Percentiles rank a stretch among this genome's conserved stretches.
Evolutionary conservation across 64 coral and sea anemone genomes (phyloP).

Genomic region (Porites australiensis): DNA sequence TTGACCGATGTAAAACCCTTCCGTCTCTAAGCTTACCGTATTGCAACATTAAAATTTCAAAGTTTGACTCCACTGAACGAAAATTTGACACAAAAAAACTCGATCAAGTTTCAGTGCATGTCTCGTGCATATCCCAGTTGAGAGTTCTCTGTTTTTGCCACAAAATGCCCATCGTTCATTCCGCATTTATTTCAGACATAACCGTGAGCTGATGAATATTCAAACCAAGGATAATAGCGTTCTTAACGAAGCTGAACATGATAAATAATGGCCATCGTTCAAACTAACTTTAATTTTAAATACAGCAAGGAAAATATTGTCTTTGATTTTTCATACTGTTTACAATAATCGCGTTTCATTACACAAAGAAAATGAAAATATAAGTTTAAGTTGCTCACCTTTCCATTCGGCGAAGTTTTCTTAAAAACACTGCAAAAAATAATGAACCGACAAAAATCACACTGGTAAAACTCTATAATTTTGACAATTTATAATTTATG

Average conservation of each 20-base stretch:
- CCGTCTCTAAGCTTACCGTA: too few species aligned
- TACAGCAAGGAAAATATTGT: neutral
- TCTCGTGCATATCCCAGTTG: neutral
- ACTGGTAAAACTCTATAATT: neutral
- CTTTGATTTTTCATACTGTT: neutral
- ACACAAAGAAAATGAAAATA: neutral
- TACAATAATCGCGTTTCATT: neutral
- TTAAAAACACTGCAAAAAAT: slow-evolving; percentile 77
- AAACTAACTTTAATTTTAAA: slow-evolving; percentile 20
- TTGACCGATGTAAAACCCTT: neutral
- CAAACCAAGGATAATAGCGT: neutral
- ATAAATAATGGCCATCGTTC: neutral
- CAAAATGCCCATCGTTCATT: neutral
- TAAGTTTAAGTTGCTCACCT: slow-evolving; percentile 5
- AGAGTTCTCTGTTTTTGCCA: neutral
- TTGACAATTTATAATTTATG: neutral
- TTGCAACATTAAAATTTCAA: too few species aligned
- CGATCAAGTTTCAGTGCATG: neutral
- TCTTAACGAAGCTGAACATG: slow-evolving; percentile 6
- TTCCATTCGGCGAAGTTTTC: slow-evolving; percentile 80
- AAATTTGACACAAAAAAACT: neutral
- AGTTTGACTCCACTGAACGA: neutral
- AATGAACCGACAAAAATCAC: too few species aligned
- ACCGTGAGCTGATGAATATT: slow-evolving; percentile 10
- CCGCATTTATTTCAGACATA: neutral